Base-by-base conservation (phyloP, 1,140 invertebrate species). In the Lepidurus arcticus region DNA sequence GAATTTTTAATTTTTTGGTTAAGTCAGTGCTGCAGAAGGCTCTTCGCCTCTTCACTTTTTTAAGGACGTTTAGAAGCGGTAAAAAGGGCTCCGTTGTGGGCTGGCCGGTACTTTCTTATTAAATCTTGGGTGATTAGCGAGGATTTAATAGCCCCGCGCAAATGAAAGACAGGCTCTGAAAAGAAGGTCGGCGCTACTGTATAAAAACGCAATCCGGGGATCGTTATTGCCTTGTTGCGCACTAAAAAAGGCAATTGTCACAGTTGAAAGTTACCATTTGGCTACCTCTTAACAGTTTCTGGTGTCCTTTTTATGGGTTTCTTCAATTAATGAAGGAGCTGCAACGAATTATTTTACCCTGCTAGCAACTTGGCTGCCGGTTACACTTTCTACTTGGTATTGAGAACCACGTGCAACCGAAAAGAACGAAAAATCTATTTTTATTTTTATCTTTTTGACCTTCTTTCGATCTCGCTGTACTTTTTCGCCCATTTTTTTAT, bases 61-160 rank as follows among this genome's bases (percentile, higher is more conserved):
- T 65, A 65, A 13, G 47, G 53, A 65, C 2, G 34, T 65, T 65
- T 65, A 65, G 4, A 65, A 65, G 53, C 53, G 53, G 53, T 65
- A 6, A 65, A 13, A 21, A 13, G 53, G 45, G 53, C 1, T 65
- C 53, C 16, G 53, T 65, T 21, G 53, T 65, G 8, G 53, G 16
- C 16, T 65, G 53, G 53, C 53, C 16, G 53, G 53, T 16, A n/a
- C 53, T 65, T 65, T 65, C 53, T 65, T 65, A 65, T 65, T 65
- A 65, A 65, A 65, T 65, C 16, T 21, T 65, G 53, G 10, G 53
- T 65, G 53, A 65, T 65, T 65, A 65, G 53, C 53, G 53, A 65
- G 53, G 13, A 65, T 65, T 65, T 65, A 65, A 65, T 65, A 16
- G 53, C 53, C 53, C n/a, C 53, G 53, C 53, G 53, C 53, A 65